Evolutionary conservation across 1,140 invertebrate genomes (phyloP).

Genomic region (Trinorchestia longiramus): DNA sequence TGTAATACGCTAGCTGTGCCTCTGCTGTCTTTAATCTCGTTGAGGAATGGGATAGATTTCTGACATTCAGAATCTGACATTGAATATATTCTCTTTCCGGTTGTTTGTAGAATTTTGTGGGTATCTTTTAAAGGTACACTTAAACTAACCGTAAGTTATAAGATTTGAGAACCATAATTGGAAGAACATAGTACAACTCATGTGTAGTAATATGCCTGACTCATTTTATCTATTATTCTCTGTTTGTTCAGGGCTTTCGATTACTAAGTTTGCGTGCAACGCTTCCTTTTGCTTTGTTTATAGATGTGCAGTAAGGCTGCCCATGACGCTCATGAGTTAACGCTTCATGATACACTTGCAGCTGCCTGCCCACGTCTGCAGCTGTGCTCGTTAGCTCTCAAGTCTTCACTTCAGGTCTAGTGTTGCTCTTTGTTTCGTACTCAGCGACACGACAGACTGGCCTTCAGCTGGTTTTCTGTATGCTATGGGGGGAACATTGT

Average conservation of each 20-base stretch:
- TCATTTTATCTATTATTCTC: background rate
- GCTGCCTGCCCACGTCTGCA: background rate
- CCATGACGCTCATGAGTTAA: background rate
- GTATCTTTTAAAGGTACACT: too few species aligned
- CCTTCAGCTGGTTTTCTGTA: too few species aligned
- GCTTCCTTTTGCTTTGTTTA: background rate
- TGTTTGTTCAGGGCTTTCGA: background rate
- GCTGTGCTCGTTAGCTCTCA: background rate
- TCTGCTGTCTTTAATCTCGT: background rate
- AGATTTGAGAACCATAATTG: too few species aligned
- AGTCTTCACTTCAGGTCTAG: background rate
- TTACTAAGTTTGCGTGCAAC: background rate
- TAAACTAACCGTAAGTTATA: too few species aligned
- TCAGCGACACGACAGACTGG: too few species aligned
- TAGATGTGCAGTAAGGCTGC: background rate
- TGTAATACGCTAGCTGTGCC: background rate
- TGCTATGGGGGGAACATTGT: too few species aligned
- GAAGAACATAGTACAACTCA: too few species aligned
- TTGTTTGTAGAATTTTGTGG: background rate
- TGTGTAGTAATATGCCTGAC: background rate
- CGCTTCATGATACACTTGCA: background rate
- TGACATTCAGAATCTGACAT: background rate
- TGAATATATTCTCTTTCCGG: background rate
- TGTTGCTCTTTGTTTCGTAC: background rate
- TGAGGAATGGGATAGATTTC: background rate